Conservation (phyloP, 35 echinoderm and acorn worm genomes). For the Patiria miniata region DNA sequence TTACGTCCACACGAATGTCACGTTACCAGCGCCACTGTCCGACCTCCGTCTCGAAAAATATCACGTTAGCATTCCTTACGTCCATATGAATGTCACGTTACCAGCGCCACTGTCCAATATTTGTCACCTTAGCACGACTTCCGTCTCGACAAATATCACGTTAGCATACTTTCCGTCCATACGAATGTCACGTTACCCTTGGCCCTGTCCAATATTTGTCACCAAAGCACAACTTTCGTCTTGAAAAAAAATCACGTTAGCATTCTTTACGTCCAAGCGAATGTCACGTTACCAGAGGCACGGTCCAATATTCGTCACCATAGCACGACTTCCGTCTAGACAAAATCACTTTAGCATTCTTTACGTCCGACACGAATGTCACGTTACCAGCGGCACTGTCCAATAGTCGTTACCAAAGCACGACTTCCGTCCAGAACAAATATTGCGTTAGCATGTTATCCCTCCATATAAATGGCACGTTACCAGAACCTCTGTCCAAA, state of each 20-base stretch:
- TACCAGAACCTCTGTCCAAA: too few relatives aligned
- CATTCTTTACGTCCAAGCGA: not conserved
- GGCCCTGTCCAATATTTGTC: not conserved
- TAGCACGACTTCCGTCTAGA: too few relatives aligned
- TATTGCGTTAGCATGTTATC: too few relatives aligned
- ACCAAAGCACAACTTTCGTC: not conserved
- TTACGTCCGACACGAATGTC: too few relatives aligned
- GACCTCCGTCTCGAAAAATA: not conserved
- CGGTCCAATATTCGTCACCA: too few relatives aligned
- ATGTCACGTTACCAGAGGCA: too few relatives aligned
- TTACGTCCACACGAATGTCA: not conserved
- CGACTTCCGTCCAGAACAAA: too few relatives aligned
- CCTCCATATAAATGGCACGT: too few relatives aligned
- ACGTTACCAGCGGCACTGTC: too few relatives aligned
- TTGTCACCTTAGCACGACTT: not conserved
- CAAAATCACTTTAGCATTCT: too few relatives aligned
- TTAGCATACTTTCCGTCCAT: constrained; percentile 2
- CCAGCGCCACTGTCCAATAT: not conserved
- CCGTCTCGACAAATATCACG: not conserved
- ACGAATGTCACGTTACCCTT: not conserved
- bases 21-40: not conserved
- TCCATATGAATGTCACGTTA: not conserved
- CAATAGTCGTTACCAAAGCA: too few relatives aligned
- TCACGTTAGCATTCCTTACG: not conserved
- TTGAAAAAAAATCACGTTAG: not conserved